Base-by-base conservation (phyloP, 2,888 invertebrate species). In the Phorcus lineatus region DNA sequence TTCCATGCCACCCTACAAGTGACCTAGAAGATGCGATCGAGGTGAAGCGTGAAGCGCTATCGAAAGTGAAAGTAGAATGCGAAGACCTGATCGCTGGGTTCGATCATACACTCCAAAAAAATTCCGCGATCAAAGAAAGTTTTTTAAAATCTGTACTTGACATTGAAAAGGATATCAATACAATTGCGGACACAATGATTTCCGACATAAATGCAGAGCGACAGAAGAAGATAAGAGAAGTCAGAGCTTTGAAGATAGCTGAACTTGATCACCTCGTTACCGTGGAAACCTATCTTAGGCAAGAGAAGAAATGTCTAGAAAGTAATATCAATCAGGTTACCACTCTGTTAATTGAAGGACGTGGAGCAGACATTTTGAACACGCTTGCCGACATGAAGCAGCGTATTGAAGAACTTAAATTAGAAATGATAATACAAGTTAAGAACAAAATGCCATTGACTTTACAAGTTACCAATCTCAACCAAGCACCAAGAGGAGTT, bases 41-140 rank as follows among this genome's bases (percentile, higher is more conserved):
- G 19, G 19, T 52, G 40, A 52, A 19, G 11, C 40, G 52, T 11
- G 19, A 2, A 6, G 2, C 11, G 13, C 52, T 74, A 52, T 22
- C 74, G 7, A 74, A 74, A 74, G 47, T 22, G 74, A 74, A 74
- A 47, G 74, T 47, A 47, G 52, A 74, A 47, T 24, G 52, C 11
- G 52, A 74, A 4, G 47, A 40, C 6, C 22, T 40, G 16, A 22
- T 74, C 3, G 28, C 22, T 22, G 24, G 11, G 62, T 62, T 62
- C 9, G 24, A 24, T 22, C 62, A 24, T 24, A 62, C 7, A 28
- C 62, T 62, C 7, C 2, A 24, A 22, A 2, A 62, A 24, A 2
- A 13, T 16, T 2, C 62, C 22, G 62, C 9, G 2, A 62, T 13
- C n/a, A 62, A 62, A 7, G 19, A 22, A 16, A 24, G 4, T 3